Evolutionary conservation across 2,888 invertebrate genomes (phyloP).

Genomic region (Scrobipalpa costella): DNA sequence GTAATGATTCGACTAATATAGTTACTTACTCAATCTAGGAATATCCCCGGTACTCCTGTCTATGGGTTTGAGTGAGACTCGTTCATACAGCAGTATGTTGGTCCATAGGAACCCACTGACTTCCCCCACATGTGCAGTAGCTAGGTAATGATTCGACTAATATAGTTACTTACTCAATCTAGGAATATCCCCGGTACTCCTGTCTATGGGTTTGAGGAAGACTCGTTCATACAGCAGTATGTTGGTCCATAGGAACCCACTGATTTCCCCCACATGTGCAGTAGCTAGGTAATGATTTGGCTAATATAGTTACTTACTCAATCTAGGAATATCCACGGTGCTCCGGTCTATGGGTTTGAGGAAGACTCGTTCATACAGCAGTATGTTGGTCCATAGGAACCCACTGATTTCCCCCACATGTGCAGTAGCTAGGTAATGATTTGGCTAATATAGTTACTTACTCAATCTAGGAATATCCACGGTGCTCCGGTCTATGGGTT

Average conservation of each 20-base stretch:
- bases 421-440: slow-evolving; percentile 93
- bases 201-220: slow-evolving; percentile 86
- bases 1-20: no score
- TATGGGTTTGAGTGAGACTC: no score
- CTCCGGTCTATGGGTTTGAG: slow-evolving; percentile 85
- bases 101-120: no score
- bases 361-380: slow-evolving; percentile 90
- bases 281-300: slow-evolving; percentile 94
- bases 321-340: slow-evolving; percentile 57
- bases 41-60: no score
- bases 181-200: slow-evolving; percentile 62
- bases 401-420: slow-evolving; percentile 94
- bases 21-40: no score
- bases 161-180: slow-evolving; percentile 58
- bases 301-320: slow-evolving; percentile 79
- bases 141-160: slow-evolving; percentile 92
- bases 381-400: slow-evolving; percentile 96
- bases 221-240: slow-evolving; percentile 90
- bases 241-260: slow-evolving; percentile 97
- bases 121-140: slow-evolving; percentile 93
- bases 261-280: slow-evolving; percentile 92
- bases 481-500: slow-evolving; percentile 82
- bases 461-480: slow-evolving; percentile 65
- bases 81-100: no score
- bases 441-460: slow-evolving; percentile 80